A percentile compares a stretch with the other conserved stretches of the same genome.
Conservation (phyloP, 1,140 invertebrate genomes). For the Eulimnadia texana region DNA sequence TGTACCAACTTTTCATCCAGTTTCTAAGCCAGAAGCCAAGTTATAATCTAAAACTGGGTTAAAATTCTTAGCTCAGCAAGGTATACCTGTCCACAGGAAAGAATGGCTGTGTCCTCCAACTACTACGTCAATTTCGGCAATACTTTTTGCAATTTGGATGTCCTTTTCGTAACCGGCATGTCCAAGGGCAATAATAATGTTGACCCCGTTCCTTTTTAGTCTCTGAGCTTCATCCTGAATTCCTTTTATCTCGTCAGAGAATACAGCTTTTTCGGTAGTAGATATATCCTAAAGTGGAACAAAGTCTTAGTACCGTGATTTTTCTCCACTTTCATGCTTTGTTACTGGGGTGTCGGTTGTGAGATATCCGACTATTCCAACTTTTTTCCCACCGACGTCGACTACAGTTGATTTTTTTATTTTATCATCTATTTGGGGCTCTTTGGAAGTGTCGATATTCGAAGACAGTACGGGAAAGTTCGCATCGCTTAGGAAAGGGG, state of each 20-base stretch:
- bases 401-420: constrained; percentile 49
- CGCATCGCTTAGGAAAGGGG: constrained; percentile 56
- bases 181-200: constrained; percentile 69
- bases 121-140: constrained; percentile 71
- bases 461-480: constrained; percentile 56
- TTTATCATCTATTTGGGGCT: constrained; percentile 41
- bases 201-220: constrained; percentile 48
- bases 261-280: constrained; percentile 43
- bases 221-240: constrained; percentile 48
- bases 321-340: constrained; percentile 17
- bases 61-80: too few relatives aligned
- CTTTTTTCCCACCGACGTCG: constrained; percentile 40
- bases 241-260: constrained; percentile 54
- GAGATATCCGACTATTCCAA: constrained; percentile 78
- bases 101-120: constrained; percentile 80
- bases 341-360: constrained; percentile 64
- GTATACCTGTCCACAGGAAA: constrained; percentile 55
- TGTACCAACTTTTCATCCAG: too few relatives aligned
- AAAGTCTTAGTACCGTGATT: not conserved
- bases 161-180: constrained; percentile 73
- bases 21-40: too few relatives aligned
- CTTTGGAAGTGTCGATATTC: constrained; percentile 54
- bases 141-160: constrained; percentile 54
- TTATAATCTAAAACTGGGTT: too few relatives aligned
- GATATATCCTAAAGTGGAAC: constrained; percentile 38